Percentiles rank a stretch among this genome's conserved stretches.
Evolutionary conservation across 2,888 invertebrate genomes (phyloP).

Genomic region (Cenopis cana): DNA sequence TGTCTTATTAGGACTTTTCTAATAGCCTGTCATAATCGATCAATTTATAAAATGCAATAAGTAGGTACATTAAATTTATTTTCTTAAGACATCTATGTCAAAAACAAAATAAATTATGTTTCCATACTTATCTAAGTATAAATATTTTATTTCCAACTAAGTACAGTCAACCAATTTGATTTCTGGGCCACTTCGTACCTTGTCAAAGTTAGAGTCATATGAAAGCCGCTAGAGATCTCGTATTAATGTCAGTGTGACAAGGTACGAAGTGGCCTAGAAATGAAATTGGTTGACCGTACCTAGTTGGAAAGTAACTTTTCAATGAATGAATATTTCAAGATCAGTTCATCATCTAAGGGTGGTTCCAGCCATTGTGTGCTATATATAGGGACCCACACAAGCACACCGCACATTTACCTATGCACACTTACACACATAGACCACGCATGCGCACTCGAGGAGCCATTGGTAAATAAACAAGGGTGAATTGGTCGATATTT

Average conservation of each 20-base stretch:
- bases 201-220: no score
- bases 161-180: no score
- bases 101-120: neutral
- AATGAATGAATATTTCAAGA: slow-evolving; percentile 66
- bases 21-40: neutral
- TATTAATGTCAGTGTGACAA: no score
- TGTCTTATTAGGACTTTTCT: neutral
- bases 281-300: no score
- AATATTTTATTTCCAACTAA: neutral
- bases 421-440: slow-evolving; percentile 53
- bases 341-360: slow-evolving; percentile 74
- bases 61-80: neutral
- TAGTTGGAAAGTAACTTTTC: slow-evolving; percentile 31
- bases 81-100: neutral
- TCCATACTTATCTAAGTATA: no score
- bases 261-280: no score
- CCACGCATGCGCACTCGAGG: slow-evolving; percentile 56
- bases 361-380: slow-evolving; percentile 62
- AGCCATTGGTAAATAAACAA: slow-evolving; percentile 57
- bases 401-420: slow-evolving; percentile 22
- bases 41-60: neutral
- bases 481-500: slow-evolving; percentile 55
- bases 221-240: no score
- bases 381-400: slow-evolving; percentile 55
- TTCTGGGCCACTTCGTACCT: no score